Conservation (phyloP, 1,140 invertebrate species). For the Armadillidium nasatum region DNA sequence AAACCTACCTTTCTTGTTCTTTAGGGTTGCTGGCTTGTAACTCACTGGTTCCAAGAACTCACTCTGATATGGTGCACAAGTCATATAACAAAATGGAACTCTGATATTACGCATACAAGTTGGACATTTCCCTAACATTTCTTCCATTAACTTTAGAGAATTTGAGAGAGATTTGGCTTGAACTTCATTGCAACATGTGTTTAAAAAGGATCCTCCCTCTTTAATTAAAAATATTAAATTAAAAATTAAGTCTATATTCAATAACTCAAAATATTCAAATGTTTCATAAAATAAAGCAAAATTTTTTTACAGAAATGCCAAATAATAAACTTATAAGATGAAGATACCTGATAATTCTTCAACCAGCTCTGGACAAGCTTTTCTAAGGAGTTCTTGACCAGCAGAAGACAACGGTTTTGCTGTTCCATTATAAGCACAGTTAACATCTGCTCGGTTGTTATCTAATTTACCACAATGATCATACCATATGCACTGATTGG, state of each 20-base stretch:
- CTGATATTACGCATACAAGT: constrained; percentile 78
- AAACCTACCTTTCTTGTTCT: constrained; percentile 31
- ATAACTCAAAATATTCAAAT: neutral
- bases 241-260: neutral
- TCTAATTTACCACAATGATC: constrained; percentile 58
- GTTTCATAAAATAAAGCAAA: too few relatives aligned
- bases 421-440: constrained; percentile 68
- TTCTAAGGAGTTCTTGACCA: constrained; percentile 23
- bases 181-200: constrained; percentile 48
- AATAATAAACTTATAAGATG: neutral
- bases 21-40: constrained; percentile 29
- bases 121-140: constrained; percentile 72
- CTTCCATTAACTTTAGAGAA: constrained; percentile 57
- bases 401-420: constrained; percentile 56
- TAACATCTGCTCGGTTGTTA: constrained; percentile 52
- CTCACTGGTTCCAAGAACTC: constrained; percentile 63
- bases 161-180: constrained; percentile 47
- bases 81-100: constrained; percentile 74
- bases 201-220: constrained; percentile 23
- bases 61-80: constrained; percentile 72
- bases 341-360: constrained; percentile 18
- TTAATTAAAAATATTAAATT: neutral
- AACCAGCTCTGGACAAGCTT: constrained; percentile 37
- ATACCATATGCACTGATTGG: constrained; percentile 70
- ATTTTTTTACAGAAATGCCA: neutral